These are phyloP conservation scores for Ceratosolen fusciceps DNA, from an alignment of 1,140 invertebrate genomes.

Conservation along the genomic window DNA sequence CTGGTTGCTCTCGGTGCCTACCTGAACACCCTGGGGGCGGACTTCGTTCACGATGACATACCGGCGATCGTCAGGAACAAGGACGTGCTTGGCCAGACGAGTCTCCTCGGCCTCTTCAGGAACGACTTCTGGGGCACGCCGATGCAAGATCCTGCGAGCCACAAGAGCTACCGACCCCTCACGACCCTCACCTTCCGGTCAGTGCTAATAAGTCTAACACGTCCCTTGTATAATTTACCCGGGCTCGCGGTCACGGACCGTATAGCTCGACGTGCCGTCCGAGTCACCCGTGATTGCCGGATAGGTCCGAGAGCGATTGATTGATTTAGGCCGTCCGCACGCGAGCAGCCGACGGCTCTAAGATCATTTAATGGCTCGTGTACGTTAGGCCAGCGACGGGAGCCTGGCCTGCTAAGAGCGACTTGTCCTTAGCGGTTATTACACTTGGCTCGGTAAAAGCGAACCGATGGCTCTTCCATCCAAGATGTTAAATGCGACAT, in stretches of 20 bases:
- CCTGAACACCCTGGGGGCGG: conserved; percentile 83
- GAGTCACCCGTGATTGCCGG: too few relatives aligned
- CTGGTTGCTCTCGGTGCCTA: conserved; percentile 81
- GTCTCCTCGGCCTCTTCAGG: conserved; percentile 78
- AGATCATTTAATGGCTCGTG: not conserved
- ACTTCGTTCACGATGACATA: conserved; percentile 93
- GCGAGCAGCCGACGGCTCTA: too few relatives aligned
- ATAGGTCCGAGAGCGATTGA: too few relatives aligned
- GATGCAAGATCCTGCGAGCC: conserved; percentile 85
- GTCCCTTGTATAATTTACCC: too few relatives aligned
- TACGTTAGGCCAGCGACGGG: not conserved
- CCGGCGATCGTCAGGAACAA: conserved; percentile 88
- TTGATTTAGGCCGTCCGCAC: too few relatives aligned
- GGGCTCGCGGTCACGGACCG: too few relatives aligned
- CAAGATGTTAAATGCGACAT: too few relatives aligned
- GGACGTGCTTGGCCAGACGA: conserved; percentile 82
- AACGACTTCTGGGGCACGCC: conserved; percentile 95
- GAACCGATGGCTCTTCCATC: too few relatives aligned
- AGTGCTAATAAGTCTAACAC: conserved; percentile 56
- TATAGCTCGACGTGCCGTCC: too few relatives aligned
- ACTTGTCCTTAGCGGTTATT: too few relatives aligned
- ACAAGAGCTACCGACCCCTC: conserved; percentile 88
- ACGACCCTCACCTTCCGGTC: conserved; percentile 89
- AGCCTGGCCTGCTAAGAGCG: too few relatives aligned
- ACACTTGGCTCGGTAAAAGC: too few relatives aligned